Evolutionary conservation across 2,113 vertebrate species (phyloP), one percentile per base, ranked within the genome.

Genomic region (Balaeniceps rex): DNA sequence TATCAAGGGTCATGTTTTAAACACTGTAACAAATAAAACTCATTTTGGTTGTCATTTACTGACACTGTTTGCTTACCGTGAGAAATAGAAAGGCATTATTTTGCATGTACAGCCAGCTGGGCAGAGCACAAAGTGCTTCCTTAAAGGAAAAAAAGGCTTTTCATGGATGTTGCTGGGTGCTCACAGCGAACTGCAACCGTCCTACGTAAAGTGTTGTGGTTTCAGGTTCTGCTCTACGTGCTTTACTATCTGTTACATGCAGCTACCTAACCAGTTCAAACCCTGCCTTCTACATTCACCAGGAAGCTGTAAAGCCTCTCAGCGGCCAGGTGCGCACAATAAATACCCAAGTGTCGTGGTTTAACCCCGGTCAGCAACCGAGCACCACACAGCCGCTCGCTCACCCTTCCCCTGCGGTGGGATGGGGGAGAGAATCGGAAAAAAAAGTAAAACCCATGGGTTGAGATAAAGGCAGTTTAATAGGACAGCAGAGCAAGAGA

Each of bases 171-270:
- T 93, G 11, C 54, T 70, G 74, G 29, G 42, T 42, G 34, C 34
- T 66, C 6, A 18, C 17, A 80, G 23, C 28, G 44, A 83, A 71
- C 19, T 24, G 51, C 47, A 88, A 29, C 31, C 10, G 9, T 44
- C 42, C 74, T 25, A 0, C 0, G 0, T 11, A 81, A 79, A 40
- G 9, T 25, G 31, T 13, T 65, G 76, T 2, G 11, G 33, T 33
- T 92, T 76, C 0, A 1, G 33, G 65, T 46, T 66, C 28, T 46
- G 34, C 11, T 51, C 40, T 49, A 40, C 14, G 21, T 0, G 6
- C 11, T 84, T 54, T 54, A 23, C 11, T 3, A 19, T 52, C 71
- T 77, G 19, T 47, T 28, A 12, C 5, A 2, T 10, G 7, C 4
- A 60, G 21, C 17, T 11, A 23, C 3, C 36, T 10, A 61, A 92